Base-by-base conservation (phyloP, 1,140 invertebrate species). In the Drosophila teissieri region DNA sequence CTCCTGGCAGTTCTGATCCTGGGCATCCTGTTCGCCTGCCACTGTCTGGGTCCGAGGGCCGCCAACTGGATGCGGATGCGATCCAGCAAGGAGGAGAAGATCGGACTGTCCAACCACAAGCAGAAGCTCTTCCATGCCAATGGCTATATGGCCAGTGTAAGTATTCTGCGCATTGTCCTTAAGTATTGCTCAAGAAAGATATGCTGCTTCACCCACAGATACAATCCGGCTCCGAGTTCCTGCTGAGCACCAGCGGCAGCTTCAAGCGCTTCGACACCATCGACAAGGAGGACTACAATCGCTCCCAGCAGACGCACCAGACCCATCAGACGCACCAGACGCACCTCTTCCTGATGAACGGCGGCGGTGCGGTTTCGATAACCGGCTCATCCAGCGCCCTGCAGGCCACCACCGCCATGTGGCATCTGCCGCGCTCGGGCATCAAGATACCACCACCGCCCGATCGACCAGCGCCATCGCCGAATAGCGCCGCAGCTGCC, bases 231-330 rank as follows among this genome's bases (percentile, higher is more conserved):
- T 95, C 95, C 0, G 95, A 96, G 79, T 94, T 96, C 54, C 93
- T 94, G 39, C 91, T 95, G 24, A 94, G 94, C 88, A 93, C 93
- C 40, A 94, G 93, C 36, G 95, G 95, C 15, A 95, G 94, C 82
- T 95, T 95, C 90, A 94, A 95, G 68, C 93, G 95, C 34, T 96
- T 96, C 89, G 95, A 95, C 70, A 94, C 94, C 17, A 93, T 95
- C 36, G 94, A 95, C 76, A 90, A 88, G 53, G 90, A 91, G 22
- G 83, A 90, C 45, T 70, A 80, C 52, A 77, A 74, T 19, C 76
- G 89, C 15, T 68, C 78, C 6, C 78, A 77, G 57, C 76, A 77
- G 15, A 56, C 62, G 19, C 39, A 53, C 1, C 39, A 42, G 4
- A 2, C 40, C 2, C 40, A 42, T 6, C 3, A 24, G 24, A 0